These are phyloP conservation scores for Limnephilus lunatus DNA, from an alignment of 2,888 invertebrate species.

Conservation along the genomic window DNA sequence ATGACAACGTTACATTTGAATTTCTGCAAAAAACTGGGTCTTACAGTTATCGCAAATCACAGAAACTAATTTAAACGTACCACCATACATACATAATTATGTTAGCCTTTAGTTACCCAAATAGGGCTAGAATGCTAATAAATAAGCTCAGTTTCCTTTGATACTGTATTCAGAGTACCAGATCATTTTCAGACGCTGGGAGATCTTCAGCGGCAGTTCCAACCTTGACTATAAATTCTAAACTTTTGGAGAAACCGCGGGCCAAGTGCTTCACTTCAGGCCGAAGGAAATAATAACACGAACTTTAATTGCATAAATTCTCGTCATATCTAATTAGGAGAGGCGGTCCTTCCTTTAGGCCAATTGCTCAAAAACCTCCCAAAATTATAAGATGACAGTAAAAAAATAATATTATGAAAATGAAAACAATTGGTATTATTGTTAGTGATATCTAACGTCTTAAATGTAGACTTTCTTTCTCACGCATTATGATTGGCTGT, in stretches of 20 bases:
- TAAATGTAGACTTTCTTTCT: no score
- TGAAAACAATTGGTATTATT: no score
- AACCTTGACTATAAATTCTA: slow-evolving; percentile 20
- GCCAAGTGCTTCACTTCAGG: background rate
- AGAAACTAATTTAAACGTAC: no score
- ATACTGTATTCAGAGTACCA: background rate
- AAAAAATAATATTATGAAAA: no score
- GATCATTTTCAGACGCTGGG: slow-evolving; percentile 27
- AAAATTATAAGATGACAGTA: no score
- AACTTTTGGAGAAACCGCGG: background rate
- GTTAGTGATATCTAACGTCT: no score
- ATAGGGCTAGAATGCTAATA: background rate
- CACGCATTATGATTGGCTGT: no score
- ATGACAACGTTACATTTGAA: no score
- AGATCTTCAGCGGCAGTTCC: slow-evolving; percentile 16
- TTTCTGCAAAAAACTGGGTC: no score
- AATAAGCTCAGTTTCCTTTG: background rate
- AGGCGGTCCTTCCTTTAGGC: no score
- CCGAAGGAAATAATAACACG: background rate
- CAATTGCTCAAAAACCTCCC: no score
- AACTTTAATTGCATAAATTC: background rate
- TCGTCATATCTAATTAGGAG: background rate
- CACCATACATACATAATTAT: background rate
- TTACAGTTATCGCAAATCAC: no score
- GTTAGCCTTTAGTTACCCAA: background rate